These are phyloP conservation scores for Vanacampus margaritifer DNA, from an alignment of 2,113 vertebrate species.

Conservation along the genomic window DNA sequence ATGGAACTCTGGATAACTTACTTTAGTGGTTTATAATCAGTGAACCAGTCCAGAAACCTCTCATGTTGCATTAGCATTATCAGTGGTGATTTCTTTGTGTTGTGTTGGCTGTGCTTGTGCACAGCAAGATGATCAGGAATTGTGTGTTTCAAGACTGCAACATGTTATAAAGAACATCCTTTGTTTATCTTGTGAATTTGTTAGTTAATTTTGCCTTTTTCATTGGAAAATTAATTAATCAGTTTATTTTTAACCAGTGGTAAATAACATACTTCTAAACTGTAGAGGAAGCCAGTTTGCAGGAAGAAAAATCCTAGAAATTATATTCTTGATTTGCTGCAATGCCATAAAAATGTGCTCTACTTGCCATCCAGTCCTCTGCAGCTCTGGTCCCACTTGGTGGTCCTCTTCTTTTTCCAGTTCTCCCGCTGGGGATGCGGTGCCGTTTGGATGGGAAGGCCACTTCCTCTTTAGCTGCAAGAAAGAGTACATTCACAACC, in stretches of 20 bases:
- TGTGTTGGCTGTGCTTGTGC: no score
- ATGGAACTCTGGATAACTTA: no score
- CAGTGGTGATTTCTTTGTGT: no score
- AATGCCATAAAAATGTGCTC: neutral
- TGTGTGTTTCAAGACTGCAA: no score
- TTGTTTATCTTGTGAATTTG: no score
- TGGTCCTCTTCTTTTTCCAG: constrained; percentile 78
- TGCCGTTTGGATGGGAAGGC: constrained; percentile 85
- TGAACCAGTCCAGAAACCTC: no score
- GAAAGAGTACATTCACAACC: constrained; percentile 19
- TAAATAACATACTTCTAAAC: neutral
- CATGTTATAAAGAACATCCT: no score
- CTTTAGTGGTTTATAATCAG: no score
- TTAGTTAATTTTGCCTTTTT: neutral
- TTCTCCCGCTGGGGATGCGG: constrained; percentile 72
- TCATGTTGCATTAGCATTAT: no score
- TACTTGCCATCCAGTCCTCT: constrained; percentile 87
- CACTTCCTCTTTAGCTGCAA: constrained; percentile 86
- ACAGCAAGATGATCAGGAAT: no score
- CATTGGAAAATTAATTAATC: neutral
- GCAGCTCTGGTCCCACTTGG: constrained; percentile 84
- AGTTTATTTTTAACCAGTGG: neutral
- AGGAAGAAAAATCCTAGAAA: neutral
- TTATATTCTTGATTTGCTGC: neutral
- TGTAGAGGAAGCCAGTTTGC: neutral